Evolutionary conservation across 2,113 vertebrate species (phyloP), one percentile per base, ranked within the genome.

Genomic region (Clarias gariepinus): DNA sequence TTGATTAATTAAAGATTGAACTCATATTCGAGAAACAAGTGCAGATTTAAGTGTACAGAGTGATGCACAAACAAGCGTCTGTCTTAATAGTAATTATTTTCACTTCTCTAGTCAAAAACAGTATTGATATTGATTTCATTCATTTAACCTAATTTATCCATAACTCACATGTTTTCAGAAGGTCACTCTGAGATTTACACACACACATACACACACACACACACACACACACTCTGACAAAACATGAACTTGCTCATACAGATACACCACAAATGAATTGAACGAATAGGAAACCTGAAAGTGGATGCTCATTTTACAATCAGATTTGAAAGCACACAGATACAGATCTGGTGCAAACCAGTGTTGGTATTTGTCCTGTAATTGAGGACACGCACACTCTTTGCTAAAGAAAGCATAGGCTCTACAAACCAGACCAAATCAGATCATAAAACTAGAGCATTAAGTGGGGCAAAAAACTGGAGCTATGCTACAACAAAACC

Each of bases 391-490:
- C 86, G 58, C 0, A 53, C 61, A 68, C 81, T 47, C 78, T 87
- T 71, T 81, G 64, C 86, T 88, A 86, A 89, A 84, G 89, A 88
- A 89, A 83, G 86, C 86, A 85, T 69, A 89, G 82, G 71, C 76
- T 81, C 87, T 87, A 85, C 87, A 87, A 88, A 88, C 66, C 28
- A 60, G 81, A 89, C 30, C 77, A 71, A 89, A 89, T 69, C 86
- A 89, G 81, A 88, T 84, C 89, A 86, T 63, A 82, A 86, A 90
- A 90, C 86, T 90, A 86, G 90, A 90, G 90, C 90, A 90, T 81
- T 81, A 90, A 90, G 86, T 90, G 84, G 90, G 86, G 86, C 90
- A 89, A 68, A 86, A 85, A 88, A 87, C 81, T 89, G 68, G 86
- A 88, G 61, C 86, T 87, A 76, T 28, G 74, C 66, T 85, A 86